These are phyloP conservation scores for Pristionchus entomophagus DNA, from an alignment of 2,888 invertebrate species.

Conservation along the genomic window DNA sequence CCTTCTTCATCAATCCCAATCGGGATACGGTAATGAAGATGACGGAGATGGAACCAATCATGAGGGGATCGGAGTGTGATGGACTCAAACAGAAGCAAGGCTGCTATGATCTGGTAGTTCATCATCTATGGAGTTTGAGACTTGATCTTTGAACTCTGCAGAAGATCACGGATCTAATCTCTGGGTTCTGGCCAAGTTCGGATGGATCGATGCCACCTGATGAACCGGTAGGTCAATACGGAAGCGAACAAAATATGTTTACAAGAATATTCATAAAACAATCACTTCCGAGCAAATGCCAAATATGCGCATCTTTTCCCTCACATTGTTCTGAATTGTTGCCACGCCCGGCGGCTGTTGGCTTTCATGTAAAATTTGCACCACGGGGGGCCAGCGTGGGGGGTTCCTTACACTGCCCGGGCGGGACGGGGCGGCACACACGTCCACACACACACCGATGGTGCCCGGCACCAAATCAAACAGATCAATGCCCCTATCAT, in stretches of 20 bases:
- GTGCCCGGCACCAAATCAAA: neutral
- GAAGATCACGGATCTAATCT: conserved; percentile 70
- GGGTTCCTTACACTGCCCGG: neutral
- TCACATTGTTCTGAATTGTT: neutral
- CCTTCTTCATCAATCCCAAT: conserved; percentile 72
- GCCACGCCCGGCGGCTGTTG: neutral
- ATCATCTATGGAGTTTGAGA: neutral
- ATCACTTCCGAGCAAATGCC: no score
- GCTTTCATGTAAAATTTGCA: neutral
- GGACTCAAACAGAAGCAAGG: conserved; percentile 67
- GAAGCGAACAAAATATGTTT: neutral
- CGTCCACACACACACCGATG: neutral
- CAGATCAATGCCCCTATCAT: neutral
- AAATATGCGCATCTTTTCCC: neutral
- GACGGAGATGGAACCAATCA: conserved; percentile 69
- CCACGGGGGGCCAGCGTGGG: neutral
- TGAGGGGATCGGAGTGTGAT: conserved; percentile 66
- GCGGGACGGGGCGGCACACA: neutral
- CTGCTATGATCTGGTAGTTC: conserved; percentile 66
- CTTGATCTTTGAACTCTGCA: conserved; percentile 12
- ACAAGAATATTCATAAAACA: no score
- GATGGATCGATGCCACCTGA: conserved; percentile 68
- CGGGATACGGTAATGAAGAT: conserved; percentile 73
- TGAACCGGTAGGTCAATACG: conserved; percentile 57
- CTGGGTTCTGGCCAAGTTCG: conserved; percentile 73